These are phyloP conservation scores for Echinometra lucunter DNA, from an alignment of 53 echinoderm and acorn worm species.

Conservation along the genomic window DNA sequence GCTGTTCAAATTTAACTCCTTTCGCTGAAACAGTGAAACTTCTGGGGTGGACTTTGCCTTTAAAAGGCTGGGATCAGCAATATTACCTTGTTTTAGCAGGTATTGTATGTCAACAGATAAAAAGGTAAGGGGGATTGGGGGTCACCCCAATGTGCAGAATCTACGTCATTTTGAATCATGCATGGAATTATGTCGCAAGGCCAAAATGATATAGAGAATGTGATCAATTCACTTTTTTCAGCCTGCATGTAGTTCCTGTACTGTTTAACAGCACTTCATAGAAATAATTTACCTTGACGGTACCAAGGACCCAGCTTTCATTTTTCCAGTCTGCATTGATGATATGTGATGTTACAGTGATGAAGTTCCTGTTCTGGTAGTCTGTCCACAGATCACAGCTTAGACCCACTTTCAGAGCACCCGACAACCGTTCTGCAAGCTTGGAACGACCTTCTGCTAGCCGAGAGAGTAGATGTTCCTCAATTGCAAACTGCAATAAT, in stretches of 20 bases:
- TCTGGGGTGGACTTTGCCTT: too few relatives aligned
- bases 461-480: background rate
- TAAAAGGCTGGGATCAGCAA: too few relatives aligned
- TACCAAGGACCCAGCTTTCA: conserved; percentile 59
- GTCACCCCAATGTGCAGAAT: too few relatives aligned
- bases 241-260: background rate
- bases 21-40: too few relatives aligned
- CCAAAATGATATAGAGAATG: too few relatives aligned
- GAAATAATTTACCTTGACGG: conserved; percentile 15
- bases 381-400: conserved; percentile 59
- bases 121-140: too few relatives aligned
- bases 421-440: background rate
- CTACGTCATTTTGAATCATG: too few relatives aligned
- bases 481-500: background rate
- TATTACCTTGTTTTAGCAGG: too few relatives aligned
- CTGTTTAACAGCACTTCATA: background rate
- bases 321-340: conserved; percentile 51
- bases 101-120: too few relatives aligned
- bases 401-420: conserved; percentile 12
- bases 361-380: conserved; percentile 51
- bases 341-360: conserved; percentile 40
- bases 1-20: too few relatives aligned
- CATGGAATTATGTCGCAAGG: too few relatives aligned
- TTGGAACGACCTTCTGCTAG: conserved; percentile 41
- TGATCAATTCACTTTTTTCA: too few relatives aligned